Evolutionary conservation across 2,797 vertebrate species (phyloP).

Genomic region (Avahi laniger): DNA sequence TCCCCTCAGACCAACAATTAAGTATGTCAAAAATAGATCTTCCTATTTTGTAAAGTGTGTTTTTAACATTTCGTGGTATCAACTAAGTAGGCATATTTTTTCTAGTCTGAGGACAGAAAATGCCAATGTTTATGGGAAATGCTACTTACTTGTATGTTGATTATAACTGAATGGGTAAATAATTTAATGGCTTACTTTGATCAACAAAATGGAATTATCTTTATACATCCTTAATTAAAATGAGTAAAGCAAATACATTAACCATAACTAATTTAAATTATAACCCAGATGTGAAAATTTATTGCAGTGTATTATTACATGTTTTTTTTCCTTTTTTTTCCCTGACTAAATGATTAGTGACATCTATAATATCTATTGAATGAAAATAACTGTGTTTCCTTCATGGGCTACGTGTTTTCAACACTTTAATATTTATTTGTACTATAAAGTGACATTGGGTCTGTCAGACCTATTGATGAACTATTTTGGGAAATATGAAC

Average conservation of each 20-base stretch:
- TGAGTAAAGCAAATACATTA: conserved; percentile 22
- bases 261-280: neutral
- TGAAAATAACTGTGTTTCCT: neutral
- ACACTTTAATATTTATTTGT: neutral
- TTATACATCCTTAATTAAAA: conserved; percentile 5
- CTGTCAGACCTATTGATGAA: neutral
- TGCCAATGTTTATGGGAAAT: neutral
- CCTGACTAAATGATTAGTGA: neutral
- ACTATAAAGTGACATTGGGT: neutral
- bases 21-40: neutral
- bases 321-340: neutral
- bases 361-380: neutral
- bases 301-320: neutral
- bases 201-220: conserved; percentile 8
- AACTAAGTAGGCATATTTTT: neutral
- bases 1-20: neutral
- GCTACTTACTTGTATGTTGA: neutral
- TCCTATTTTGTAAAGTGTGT: neutral
- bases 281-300: neutral
- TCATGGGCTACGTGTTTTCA: neutral
- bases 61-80: neutral
- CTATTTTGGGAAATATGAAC: neutral
- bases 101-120: neutral
- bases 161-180: neutral
- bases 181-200: conserved; percentile 15